Evolutionary conservation across 2,797 vertebrate species (phyloP).

Genomic region (Remorina albescens): DNA sequence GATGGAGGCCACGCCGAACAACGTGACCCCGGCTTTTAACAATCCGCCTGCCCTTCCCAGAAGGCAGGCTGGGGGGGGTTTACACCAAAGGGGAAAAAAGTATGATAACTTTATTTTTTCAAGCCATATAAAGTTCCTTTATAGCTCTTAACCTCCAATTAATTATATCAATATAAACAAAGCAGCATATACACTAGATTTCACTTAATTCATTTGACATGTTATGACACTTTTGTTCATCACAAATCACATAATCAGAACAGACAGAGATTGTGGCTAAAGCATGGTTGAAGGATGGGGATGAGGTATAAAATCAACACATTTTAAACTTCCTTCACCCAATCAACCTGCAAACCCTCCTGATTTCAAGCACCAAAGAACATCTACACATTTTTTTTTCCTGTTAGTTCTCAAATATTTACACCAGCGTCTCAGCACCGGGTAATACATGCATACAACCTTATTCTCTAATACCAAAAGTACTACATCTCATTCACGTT

Average conservation of each 20-base stretch:
- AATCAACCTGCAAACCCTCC: slow-evolving; percentile 28
- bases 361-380: slow-evolving; percentile 65
- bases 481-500: slow-evolving; percentile 47
- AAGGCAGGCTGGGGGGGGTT: slow-evolving; percentile 55
- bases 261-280: slow-evolving; percentile 50
- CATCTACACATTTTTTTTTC: slow-evolving; percentile 34
- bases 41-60: slow-evolving; percentile 19
- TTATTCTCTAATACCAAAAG: slow-evolving; percentile 29
- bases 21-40: slow-evolving; percentile 37
- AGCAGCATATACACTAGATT: slow-evolving; percentile 76
- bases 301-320: slow-evolving; percentile 82
- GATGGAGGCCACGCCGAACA: slow-evolving; percentile 69
- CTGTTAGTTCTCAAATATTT: slow-evolving; percentile 58
- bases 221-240: slow-evolving; percentile 49
- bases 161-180: slow-evolving; percentile 72
- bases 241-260: slow-evolving; percentile 56
- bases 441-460: slow-evolving; percentile 51
- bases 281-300: slow-evolving; percentile 65
- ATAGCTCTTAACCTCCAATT: slow-evolving; percentile 54
- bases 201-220: slow-evolving; percentile 65
- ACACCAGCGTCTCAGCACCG: slow-evolving; percentile 60
- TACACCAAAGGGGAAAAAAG: slow-evolving; percentile 20
- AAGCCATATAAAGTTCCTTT: slow-evolving; percentile 63
- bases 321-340: slow-evolving; percentile 53
- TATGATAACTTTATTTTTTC: slow-evolving; percentile 41